A percentile compares a stretch with the other conserved stretches of the same genome.
Evolutionary conservation across 2,113 vertebrate genomes (phyloP).

Genomic region (Naja naja): DNA sequence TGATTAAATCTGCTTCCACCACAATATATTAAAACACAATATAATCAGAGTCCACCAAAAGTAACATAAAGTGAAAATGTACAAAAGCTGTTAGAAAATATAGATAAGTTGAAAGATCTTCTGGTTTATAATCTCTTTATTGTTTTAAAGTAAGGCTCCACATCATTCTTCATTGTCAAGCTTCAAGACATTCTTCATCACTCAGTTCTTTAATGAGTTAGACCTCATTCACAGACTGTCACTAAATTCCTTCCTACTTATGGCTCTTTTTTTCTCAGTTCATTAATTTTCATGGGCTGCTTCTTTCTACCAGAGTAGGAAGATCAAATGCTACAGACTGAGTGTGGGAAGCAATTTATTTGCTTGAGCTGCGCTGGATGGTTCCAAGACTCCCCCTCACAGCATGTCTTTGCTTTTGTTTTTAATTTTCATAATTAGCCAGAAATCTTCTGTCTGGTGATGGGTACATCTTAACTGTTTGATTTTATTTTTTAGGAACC

Average conservation of each 20-base stretch:
- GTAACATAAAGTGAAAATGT: not conserved
- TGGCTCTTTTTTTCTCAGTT: not conserved
- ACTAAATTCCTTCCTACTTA: not conserved
- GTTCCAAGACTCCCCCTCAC: constrained; percentile 50
- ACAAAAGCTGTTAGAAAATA: not conserved
- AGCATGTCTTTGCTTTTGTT: constrained; percentile 36
- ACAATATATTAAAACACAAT: not conserved
- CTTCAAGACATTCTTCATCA: not conserved
- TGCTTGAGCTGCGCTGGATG: constrained; percentile 40
- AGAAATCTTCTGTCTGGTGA: constrained; percentile 46
- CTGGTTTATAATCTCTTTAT: not conserved
- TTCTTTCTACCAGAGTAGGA: constrained; percentile 4
- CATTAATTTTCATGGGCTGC: not conserved
- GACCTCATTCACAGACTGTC: not conserved
- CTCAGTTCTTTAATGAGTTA: not conserved
- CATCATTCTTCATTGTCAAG: not conserved
- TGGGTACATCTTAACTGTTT: constrained; percentile 40
- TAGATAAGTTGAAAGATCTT: not conserved
- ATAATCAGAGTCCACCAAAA: not conserved
- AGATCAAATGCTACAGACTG: constrained; percentile 51
- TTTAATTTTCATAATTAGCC: constrained; percentile 45
- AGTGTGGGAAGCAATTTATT: constrained; percentile 52
- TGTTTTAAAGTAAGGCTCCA: not conserved
- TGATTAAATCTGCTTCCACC: not conserved
- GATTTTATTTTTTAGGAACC: not conserved